Base-by-base conservation (phyloP, 2,797 vertebrate species). In the Synaphobranchus kaupii region DNA sequence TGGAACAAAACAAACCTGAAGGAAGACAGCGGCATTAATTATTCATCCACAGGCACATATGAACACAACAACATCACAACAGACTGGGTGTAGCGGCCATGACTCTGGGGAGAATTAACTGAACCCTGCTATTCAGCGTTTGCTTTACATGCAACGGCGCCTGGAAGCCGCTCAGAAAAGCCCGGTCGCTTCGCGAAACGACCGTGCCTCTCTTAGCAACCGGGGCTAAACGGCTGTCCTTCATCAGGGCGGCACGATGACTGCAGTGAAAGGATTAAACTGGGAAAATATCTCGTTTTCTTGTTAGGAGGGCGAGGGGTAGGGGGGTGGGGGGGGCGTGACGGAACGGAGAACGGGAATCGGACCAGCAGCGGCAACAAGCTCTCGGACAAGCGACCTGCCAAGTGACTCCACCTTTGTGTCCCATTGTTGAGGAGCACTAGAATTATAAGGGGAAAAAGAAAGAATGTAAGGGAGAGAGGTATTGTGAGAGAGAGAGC, bases 71-170 rank as follows among this genome's bases (percentile, higher is more conserved):
- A 84, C 89, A 90, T 88, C 88, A 66, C 10, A 85, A 66, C 10
- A 85, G 88, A 88, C 83, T 87, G 54, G 4, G 85, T 84, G 87
- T 48, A 89, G 88, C 85, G 88, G 89, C 83, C 86, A 68, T 78
- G 90, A 92, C 90, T 89, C 4, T 17, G 88, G 90, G 91, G 89
- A 84, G 90, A 84, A 84, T 9, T 66, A 82, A 48, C 20, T 7
- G 17, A 28, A 10, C 22, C 31, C 25, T 17, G 39, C 89, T 85
- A 92, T 93, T 92, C 71, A 85, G 90, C 90, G 93, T 94, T 93
- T 94, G 93, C 93, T 39, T 93, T 92, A 93, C 93, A 92, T 92
- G 94, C 93, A 92, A 91, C 88, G 90, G 88, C 50, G 87, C 87
- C 89, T 60, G 86, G 71, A 93, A 90, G 88, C 90, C 89, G 85